Evolutionary conservation across 2,888 invertebrate genomes (phyloP).

Genomic region (Drosophila villosipedis): DNA sequence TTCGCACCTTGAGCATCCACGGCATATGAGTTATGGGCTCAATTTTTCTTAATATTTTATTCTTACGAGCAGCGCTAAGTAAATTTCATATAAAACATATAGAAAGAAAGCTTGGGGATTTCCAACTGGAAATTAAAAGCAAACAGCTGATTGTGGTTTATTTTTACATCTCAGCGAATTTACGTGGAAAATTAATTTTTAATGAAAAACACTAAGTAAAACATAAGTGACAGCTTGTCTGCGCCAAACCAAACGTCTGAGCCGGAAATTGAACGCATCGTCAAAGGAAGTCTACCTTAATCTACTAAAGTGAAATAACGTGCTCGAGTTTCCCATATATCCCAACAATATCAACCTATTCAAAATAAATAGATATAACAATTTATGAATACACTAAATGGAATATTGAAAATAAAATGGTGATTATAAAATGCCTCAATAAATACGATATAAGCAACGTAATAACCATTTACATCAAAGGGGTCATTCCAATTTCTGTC

Average conservation of each 20-base stretch:
- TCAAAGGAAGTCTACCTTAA: conserved; percentile 65
- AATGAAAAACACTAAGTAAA: conserved; percentile 17
- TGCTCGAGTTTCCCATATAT: conserved; percentile 29
- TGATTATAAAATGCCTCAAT: not conserved
- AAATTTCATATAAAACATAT: conserved; percentile 44
- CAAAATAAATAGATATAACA: not conserved
- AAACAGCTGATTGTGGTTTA: conserved; percentile 26
- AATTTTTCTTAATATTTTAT: conserved; percentile 46
- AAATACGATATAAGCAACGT: not conserved
- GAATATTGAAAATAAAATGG: not conserved
- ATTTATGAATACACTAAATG: not conserved
- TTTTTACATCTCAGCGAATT: conserved; percentile 1
- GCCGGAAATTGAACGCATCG: conserved; percentile 72
- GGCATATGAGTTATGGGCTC: conserved; percentile 63
- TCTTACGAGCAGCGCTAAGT: conserved; percentile 43
- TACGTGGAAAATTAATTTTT: conserved; percentile 33
- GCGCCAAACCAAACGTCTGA: conserved; percentile 32
- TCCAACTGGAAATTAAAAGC: conserved; percentile 41
- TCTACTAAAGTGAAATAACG: conserved; percentile 61
- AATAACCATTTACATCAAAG: not conserved
- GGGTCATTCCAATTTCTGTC: too few relatives aligned
- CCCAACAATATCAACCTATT: not conserved
- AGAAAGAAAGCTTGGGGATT: not conserved
- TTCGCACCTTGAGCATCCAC: conserved; percentile 29
- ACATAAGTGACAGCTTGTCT: conserved; percentile 21